Evolutionary conservation across 2,797 vertebrate genomes (phyloP).

Genomic region (Philypnodon macrostomus): DNA sequence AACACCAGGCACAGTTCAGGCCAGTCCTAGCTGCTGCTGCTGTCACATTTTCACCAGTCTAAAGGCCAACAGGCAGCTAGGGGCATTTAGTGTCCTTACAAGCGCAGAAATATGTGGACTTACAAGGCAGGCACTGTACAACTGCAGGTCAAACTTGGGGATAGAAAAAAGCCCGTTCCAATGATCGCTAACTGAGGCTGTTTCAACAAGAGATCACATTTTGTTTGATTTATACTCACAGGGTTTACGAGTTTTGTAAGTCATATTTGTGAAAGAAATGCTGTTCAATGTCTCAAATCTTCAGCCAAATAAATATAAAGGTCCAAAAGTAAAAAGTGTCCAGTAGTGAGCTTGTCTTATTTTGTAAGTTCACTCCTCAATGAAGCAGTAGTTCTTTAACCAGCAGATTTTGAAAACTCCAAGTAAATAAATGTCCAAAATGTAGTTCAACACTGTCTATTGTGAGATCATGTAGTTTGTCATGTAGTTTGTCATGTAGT

Average conservation of each 20-base stretch:
- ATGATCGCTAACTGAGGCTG: slow-evolving; percentile 19
- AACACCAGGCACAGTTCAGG: slow-evolving; percentile 41
- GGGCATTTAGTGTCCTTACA: slow-evolving; percentile 64
- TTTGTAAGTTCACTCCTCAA: neutral
- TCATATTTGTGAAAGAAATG: too few relatives aligned
- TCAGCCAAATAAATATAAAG: too few relatives aligned
- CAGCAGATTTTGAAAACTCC: neutral
- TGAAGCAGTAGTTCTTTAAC: neutral
- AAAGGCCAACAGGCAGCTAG: slow-evolving; percentile 53
- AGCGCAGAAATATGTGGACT: slow-evolving; percentile 46
- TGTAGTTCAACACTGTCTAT: too few relatives aligned
- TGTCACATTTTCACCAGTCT: slow-evolving; percentile 49
- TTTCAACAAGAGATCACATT: slow-evolving; percentile 17
- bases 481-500: too few relatives aligned
- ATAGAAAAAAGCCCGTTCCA: too few relatives aligned
- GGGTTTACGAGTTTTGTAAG: too few relatives aligned
- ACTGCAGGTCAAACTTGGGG: slow-evolving; percentile 29
- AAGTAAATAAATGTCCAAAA: neutral
- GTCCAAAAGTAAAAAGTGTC: slow-evolving; percentile 37
- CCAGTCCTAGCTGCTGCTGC: slow-evolving; percentile 47
- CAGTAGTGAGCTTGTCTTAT: slow-evolving; percentile 44
- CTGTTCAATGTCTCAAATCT: too few relatives aligned
- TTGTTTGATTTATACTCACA: neutral
- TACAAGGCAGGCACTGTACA: slow-evolving; percentile 27
- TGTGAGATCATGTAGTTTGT: too few relatives aligned